Conservation (phyloP, 2,888 invertebrate genomes). For the Polia nebulosa region DNA sequence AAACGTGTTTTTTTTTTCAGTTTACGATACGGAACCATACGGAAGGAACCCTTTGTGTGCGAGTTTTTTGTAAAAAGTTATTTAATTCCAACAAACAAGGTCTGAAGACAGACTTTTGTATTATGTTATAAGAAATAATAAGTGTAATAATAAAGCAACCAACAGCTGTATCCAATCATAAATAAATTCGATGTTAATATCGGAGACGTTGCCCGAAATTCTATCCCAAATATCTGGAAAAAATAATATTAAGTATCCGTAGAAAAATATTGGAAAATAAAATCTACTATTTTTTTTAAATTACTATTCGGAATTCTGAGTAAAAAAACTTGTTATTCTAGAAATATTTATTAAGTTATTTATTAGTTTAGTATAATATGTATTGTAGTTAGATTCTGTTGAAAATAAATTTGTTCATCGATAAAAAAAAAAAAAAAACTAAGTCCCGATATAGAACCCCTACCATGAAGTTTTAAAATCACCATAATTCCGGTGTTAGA, state of each 20-base stretch:
- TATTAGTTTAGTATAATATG: too few relatives aligned
- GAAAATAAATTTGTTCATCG: too few relatives aligned
- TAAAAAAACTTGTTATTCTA: conserved; percentile 17
- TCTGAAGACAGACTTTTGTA: not conserved
- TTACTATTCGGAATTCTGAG: conserved; percentile 27
- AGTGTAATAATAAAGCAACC: conserved; percentile 12
- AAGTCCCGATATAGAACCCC: not conserved
- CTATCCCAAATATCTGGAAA: conserved; percentile 20
- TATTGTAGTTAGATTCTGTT: too few relatives aligned
- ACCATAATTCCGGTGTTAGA: too few relatives aligned
- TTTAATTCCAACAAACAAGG: not conserved
- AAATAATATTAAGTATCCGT: conserved; percentile 28
- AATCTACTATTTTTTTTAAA: conserved; percentile 30
- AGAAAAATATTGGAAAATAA: conserved; percentile 39
- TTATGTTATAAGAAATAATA: not conserved
- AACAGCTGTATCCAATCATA: conserved; percentile 33
- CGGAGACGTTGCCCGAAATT: conserved; percentile 25
- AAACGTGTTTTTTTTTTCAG: too few relatives aligned
- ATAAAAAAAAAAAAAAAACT: too few relatives aligned
- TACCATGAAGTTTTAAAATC: too few relatives aligned
- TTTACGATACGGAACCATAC: too few relatives aligned
- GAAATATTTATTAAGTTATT: too few relatives aligned
- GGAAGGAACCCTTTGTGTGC: too few relatives aligned
- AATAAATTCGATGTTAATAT: conserved; percentile 39
- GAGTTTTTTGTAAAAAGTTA: too few relatives aligned